Conservation (phyloP, 2,113 vertebrate species). For the Alligator sinensis region DNA sequence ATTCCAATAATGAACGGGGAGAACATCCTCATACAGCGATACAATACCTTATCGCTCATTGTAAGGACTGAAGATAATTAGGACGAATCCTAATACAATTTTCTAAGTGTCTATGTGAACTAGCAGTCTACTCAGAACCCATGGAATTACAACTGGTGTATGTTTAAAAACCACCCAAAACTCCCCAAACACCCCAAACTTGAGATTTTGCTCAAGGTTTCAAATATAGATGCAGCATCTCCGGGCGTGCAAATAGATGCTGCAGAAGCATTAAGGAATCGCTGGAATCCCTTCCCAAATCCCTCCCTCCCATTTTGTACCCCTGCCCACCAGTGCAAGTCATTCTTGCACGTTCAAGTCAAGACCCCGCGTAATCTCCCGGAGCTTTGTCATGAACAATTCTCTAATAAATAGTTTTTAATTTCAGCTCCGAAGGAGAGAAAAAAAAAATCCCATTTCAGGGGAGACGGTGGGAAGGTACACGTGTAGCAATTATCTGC, state of each 20-base stretch:
- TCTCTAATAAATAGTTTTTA: slow-evolving; percentile 22
- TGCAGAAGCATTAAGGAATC: slow-evolving; percentile 27
- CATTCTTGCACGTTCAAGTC: neutral
- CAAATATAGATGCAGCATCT: slow-evolving; percentile 21
- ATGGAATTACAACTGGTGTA: no score
- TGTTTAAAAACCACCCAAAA: no score
- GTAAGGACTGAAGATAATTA: neutral
- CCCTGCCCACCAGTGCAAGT: neutral
- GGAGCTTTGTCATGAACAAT: neutral
- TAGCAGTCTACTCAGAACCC: neutral
- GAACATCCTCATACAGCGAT: neutral
- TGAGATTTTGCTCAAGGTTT: slow-evolving; percentile 60
- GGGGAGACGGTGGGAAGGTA: slow-evolving; percentile 18
- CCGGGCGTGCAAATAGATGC: slow-evolving; percentile 6
- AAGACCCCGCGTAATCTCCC: rapidly evolving
- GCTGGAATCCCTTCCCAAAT: slow-evolving; percentile 20
- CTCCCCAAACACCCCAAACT: neutral
- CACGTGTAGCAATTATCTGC: slow-evolving; percentile 36
- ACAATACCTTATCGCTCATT: neutral
- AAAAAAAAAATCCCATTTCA: neutral
- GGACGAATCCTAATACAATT: neutral
- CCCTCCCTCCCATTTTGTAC: neutral
- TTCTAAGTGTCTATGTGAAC: neutral
- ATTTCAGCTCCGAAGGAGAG: slow-evolving; percentile 4
- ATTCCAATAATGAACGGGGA: slow-evolving; percentile 26